Evolutionary conservation across 2,888 invertebrate species (phyloP), one percentile per base, ranked within the genome.

Genomic region (Coremacera marginata): DNA sequence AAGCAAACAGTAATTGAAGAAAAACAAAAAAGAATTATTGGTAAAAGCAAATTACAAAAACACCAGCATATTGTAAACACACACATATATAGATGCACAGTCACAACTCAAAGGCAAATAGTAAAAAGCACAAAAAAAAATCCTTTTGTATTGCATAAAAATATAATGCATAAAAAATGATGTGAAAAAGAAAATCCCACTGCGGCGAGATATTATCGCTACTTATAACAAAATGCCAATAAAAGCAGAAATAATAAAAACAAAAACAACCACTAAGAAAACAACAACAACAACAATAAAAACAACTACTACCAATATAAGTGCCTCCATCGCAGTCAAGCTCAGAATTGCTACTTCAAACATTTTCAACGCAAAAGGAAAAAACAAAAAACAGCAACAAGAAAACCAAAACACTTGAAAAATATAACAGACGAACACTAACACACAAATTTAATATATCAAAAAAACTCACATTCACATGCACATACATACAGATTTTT

Each of bases 191-290:
- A 11, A 14, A 44, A 44, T 44, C 14, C 44, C 44, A 60, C 60
- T 60, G 60, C 60, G 60, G 22, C 22, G 25, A 60, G 60, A 60
- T 60, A 60, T 60, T 60, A 60, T 60, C 60, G 60, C 60, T 27
- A 60, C 60, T 60, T 60, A 60, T 60, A 22, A 11, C 27, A 60
- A 60, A 27, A 60, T 27, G 27, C 27, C 27, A 60, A 60, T 60
- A 60, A 60, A 22, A 14, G 60, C 60, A 60, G 27, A 7, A 60
- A 60, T 60, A 60, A 27, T 25, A 60, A 27, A 60, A 16, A 27
- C 60, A 60, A 60, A 25, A 60, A 27, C 22, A 60, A 60, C 19
- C 5, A 55, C 27, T 27, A 44, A 3, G 14, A 44, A 11, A 44
- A 60, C 60, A 27, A 25, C 60, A 60, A 14, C 22, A 57, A 57